These are phyloP conservation scores for Cyphomyrus plagiostoma DNA, from an alignment of 2,113 vertebrate genomes.

Conservation along the genomic window DNA sequence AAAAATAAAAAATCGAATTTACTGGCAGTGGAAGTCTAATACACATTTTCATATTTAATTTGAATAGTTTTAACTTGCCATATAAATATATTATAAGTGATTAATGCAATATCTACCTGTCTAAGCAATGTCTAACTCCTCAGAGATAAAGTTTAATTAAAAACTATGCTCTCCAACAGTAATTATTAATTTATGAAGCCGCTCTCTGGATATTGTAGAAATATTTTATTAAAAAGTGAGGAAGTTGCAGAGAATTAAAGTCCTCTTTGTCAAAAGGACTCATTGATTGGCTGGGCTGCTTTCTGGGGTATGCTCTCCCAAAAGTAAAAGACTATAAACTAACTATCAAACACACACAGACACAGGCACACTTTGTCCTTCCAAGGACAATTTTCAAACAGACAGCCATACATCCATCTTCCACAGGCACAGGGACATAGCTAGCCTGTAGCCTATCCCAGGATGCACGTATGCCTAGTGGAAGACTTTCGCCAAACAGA, in stretches of 20 bases:
- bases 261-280: conserved; percentile 1
- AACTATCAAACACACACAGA: not conserved
- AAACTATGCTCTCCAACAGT: conserved; percentile 26
- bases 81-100: conserved; percentile 32
- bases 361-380: not conserved
- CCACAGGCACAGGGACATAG: not conserved
- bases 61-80: conserved; percentile 14
- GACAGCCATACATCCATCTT: not conserved
- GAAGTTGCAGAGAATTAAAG: conserved; percentile 21
- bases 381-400: not conserved
- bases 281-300: not conserved
- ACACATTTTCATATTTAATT: conserved; percentile 16
- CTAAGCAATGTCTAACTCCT: conserved; percentile 24
- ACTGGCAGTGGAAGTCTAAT: not conserved
- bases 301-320: not conserved
- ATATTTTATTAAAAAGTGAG: conserved; percentile 29
- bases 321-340: not conserved
- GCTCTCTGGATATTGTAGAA: conserved; percentile 20
- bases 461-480: not conserved
- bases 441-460: not conserved
- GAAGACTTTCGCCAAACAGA: not conserved
- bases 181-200: conserved; percentile 27
- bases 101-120: conserved; percentile 26
- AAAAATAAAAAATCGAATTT: not conserved
- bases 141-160: conserved; percentile 28